phyloP scores from a whole-genome alignment of 2,888 invertebrate genomes.

The Zhuqinia jingwanae region DNA sequence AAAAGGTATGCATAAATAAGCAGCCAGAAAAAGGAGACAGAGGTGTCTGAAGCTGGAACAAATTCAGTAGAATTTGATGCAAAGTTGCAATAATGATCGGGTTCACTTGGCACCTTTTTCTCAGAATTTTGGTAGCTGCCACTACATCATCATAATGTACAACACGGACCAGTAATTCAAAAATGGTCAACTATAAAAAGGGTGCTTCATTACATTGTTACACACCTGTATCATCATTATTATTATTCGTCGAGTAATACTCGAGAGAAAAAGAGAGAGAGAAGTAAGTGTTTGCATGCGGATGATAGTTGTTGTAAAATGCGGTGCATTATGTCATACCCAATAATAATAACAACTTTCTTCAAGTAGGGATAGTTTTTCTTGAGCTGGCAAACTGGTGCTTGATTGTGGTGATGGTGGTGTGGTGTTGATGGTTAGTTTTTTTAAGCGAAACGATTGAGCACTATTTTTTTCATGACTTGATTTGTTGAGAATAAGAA shows the following conservation, averaged over 20 bases:
- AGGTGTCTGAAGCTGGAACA: not conserved
- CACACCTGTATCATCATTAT: constrained; percentile 51
- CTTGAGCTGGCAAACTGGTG: constrained; percentile 52
- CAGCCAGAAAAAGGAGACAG: too few species aligned
- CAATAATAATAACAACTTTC: constrained; percentile 71
- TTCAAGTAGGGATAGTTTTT: too few species aligned
- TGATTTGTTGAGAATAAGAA: constrained; percentile 41
- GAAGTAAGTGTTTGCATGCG: constrained; percentile 27
- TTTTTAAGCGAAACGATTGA: constrained; percentile 41
- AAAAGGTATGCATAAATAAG: too few species aligned
- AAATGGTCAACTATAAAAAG: constrained; percentile 54
- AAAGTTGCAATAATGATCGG: constrained; percentile 42
- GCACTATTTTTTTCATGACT: constrained; percentile 62
- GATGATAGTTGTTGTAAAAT: constrained; percentile 47
- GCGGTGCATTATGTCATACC: constrained; percentile 72
- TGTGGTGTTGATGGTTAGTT: too few species aligned
- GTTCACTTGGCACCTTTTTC: constrained; percentile 46
- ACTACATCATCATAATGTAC: constrained; percentile 14
- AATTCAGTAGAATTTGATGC: constrained; percentile 20
- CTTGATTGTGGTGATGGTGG: constrained; percentile 33
- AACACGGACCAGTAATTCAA: constrained; percentile 43
- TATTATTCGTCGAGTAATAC: constrained; percentile 47
- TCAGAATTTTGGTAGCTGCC: constrained; percentile 52
- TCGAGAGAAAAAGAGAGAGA: constrained; percentile 8
- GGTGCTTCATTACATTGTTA: constrained; percentile 52